Percentiles rank a stretch among this genome's conserved stretches.
Evolutionary conservation across 2,113 vertebrate genomes (phyloP).

Genomic region (Notothenia coriiceps): DNA sequence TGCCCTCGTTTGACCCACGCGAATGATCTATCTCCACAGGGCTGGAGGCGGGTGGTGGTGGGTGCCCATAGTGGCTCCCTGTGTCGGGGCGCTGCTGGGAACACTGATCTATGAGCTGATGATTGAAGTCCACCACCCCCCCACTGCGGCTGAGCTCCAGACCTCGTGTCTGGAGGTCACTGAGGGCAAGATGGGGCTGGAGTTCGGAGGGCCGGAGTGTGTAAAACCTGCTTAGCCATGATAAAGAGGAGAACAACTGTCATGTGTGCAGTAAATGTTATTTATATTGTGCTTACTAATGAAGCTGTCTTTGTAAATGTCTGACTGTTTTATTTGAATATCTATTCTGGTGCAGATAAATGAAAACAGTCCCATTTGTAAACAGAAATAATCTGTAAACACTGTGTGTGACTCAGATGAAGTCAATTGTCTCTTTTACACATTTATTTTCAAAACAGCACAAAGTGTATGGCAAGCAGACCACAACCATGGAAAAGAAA

Average conservation of each 20-base stretch:
- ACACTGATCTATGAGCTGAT: conserved; percentile 81
- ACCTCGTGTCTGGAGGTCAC: conserved; percentile 22
- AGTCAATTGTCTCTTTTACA: conserved; percentile 63
- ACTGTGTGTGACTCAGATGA: neutral
- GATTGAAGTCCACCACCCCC: conserved; percentile 85
- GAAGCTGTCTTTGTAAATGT: conserved; percentile 7
- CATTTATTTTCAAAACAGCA: conserved; percentile 86
- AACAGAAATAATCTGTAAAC: neutral
- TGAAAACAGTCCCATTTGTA: neutral
- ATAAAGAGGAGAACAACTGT: neutral
- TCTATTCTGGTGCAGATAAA: neutral
- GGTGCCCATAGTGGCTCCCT: conserved; percentile 88
- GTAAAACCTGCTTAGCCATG: conserved; percentile 22
- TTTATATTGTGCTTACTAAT: neutral
- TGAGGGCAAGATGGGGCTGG: conserved; percentile 32
- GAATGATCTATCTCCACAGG: conserved; percentile 69
- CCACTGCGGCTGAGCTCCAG: conserved; percentile 5
- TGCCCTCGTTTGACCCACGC: no score
- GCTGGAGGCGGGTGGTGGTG: conserved; percentile 91
- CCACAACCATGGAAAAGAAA: conserved; percentile 81
- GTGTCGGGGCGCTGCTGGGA: conserved; percentile 81
- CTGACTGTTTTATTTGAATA: neutral
- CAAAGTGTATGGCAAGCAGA: conserved; percentile 87
- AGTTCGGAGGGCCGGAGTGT: conserved; percentile 63
- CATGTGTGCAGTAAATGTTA: neutral